Evolutionary conservation across 2,888 invertebrate genomes (phyloP), one percentile per base, ranked within the genome.

Genomic region (Drosophila suboccidentalis): DNA sequence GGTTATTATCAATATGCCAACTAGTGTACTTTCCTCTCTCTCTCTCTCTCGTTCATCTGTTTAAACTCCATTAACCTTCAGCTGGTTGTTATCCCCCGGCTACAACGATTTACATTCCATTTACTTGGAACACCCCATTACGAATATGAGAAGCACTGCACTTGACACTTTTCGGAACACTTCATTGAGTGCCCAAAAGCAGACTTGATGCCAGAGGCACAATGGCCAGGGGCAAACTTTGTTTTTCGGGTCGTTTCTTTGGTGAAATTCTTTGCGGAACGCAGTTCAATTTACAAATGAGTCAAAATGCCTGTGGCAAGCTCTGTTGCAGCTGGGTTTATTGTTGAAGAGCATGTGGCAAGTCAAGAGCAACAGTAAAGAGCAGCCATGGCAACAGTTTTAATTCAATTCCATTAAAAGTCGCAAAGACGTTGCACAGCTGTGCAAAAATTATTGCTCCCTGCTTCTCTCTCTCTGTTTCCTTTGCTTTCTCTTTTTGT

Each of bases 331-430:
- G 62, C 62, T 63, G 62, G 38, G 57, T 32, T 47, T 54, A 29
- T 32, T 36, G 32, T 50, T 63, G 32, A 54, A 10, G 43, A 22
- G 58, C 65, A 57, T 67, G 64, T 46, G 60, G 59, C 63, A 55
- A 60, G 63, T 68, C 49, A 34, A 64, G 38, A 50, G 36, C 50
- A 55, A 63, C 32, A 26, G 38, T 32, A 50, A 67, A 62, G 55
- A 57, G 65, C 66, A 76, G 77, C 66, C 75, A 80, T 71, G 78
- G 77, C 66, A 84, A 78, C 82, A 81, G 71, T 87, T 85, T 87
- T 90, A 87, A 88, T 90, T 87, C 82, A 88, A 88, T 88, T 79
- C 86, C 80, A 85, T 90, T 87, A 87, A 80, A 73, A 80, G 78
- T 82, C 74, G 76, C 73, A 63, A 82, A 75, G 75, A 75, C 58